Percentiles rank a stretch among this genome's conserved stretches.
These are phyloP conservation scores for Nesidiocoris tenuis DNA, from an alignment of 2,888 invertebrate genomes.

Conservation along the genomic window DNA sequence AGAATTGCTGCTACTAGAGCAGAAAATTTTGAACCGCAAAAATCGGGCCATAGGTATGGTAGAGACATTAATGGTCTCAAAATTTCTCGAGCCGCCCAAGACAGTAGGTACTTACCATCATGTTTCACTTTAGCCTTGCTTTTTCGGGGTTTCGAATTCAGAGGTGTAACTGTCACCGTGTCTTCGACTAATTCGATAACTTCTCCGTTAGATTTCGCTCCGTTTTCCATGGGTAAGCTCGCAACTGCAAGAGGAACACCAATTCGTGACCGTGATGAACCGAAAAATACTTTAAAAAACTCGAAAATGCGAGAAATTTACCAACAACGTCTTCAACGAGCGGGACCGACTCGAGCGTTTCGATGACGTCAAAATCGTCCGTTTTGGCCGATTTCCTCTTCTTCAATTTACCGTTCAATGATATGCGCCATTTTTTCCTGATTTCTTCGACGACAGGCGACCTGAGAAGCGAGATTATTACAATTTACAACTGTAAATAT, in stretches of 20 bases:
- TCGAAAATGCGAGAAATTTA: too few relatives aligned
- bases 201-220: neutral
- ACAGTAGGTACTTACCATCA: constrained; percentile 41
- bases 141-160: neutral
- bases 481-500: too few relatives aligned
- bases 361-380: constrained; percentile 18
- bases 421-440: constrained; percentile 6
- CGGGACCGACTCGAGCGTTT: neutral
- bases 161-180: neutral
- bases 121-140: constrained; percentile 24
- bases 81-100: too few relatives aligned
- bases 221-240: neutral
- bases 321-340: too few relatives aligned
- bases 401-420: neutral
- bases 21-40: too few relatives aligned
- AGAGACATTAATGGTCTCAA: too few relatives aligned
- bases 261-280: too few relatives aligned
- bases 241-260: too few relatives aligned
- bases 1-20: too few relatives aligned
- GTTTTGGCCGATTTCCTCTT: constrained; percentile 6
- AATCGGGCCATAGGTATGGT: too few relatives aligned
- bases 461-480: constrained; percentile 9
- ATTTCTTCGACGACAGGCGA: constrained; percentile 8
- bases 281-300: too few relatives aligned
- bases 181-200: constrained; percentile 1